These are phyloP conservation scores for Cyprinodon tularosa DNA, from an alignment of 2,113 vertebrate species.

Conservation along the genomic window DNA sequence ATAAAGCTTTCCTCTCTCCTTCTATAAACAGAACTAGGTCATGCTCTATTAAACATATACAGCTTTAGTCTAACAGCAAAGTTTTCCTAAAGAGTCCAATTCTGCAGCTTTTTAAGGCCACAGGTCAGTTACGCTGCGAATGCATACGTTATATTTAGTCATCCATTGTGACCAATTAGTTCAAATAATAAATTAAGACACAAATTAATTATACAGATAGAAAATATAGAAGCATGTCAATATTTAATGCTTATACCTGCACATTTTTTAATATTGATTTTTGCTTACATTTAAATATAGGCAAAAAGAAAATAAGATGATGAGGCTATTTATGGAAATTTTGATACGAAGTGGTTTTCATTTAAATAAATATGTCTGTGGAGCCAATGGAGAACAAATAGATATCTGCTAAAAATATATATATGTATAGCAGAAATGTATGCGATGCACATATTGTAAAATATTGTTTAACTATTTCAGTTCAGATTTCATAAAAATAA, in stretches of 20 bases:
- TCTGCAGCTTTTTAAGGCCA: slow-evolving; percentile 15
- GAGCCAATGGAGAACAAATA: too few species aligned
- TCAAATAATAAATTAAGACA: background rate
- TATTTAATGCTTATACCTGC: background rate
- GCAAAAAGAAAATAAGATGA: too few species aligned
- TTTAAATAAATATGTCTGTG: too few species aligned
- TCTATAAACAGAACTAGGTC: slow-evolving; percentile 68
- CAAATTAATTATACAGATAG: background rate
- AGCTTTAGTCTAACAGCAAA: slow-evolving; percentile 35
- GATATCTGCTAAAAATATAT: too few species aligned
- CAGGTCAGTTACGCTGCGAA: background rate
- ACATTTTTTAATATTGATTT: too few species aligned
- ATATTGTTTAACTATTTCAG: too few species aligned
- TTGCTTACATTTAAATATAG: too few species aligned
- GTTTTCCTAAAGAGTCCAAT: slow-evolving; percentile 22
- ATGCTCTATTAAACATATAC: slow-evolving; percentile 58
- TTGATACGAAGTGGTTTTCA: too few species aligned
- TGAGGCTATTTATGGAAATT: too few species aligned
- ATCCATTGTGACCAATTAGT: background rate
- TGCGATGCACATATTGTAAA: too few species aligned
- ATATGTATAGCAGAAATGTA: too few species aligned
- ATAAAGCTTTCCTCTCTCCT: slow-evolving; percentile 39
- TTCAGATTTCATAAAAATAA: too few species aligned
- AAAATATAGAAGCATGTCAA: background rate
- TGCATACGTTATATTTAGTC: background rate